A percentile compares a stretch with the other conserved stretches of the same genome.
These are phyloP conservation scores for Busseola fusca DNA, from an alignment of 2,888 invertebrate species.

Conservation along the genomic window DNA sequence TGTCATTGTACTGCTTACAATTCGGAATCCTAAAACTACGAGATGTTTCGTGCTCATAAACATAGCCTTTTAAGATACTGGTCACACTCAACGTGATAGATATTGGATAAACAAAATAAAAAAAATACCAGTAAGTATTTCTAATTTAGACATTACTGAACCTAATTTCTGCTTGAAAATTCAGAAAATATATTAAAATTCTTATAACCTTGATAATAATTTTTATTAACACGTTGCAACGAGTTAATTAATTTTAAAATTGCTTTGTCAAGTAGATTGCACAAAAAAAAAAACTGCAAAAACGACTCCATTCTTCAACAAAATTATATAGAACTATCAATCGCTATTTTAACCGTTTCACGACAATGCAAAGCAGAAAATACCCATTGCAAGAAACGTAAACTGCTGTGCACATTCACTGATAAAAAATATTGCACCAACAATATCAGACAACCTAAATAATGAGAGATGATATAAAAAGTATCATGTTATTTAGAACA, in stretches of 20 bases:
- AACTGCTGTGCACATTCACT: constrained; percentile 10
- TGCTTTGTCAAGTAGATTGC: constrained; percentile 26
- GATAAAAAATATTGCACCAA: constrained; percentile 34
- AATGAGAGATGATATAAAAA: constrained; percentile 2
- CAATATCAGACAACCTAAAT: constrained; percentile 1
- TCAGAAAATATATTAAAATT: constrained; percentile 52
- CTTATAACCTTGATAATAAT: constrained; percentile 42
- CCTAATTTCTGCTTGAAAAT: constrained; percentile 15
- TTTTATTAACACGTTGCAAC: constrained; percentile 37
- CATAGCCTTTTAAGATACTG: neutral
- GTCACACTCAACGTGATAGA: constrained; percentile 1
- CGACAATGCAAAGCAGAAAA: constrained; percentile 45
- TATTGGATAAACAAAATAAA: neutral
- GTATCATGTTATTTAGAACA: too few species aligned
- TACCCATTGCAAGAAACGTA: constrained; percentile 3
- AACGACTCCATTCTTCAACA: constrained; percentile 38
- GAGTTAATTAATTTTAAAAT: constrained; percentile 33
- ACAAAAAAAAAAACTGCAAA: constrained; percentile 41
- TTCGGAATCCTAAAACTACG: neutral
- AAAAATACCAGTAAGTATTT: neutral
- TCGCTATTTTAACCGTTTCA: constrained; percentile 1
- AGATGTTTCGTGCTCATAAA: constrained; percentile 9
- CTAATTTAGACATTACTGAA: constrained; percentile 28
- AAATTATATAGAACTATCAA: constrained; percentile 30
- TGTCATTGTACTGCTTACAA: constrained; percentile 16